Evolutionary conservation across 2,113 vertebrate species (phyloP), one percentile per base, ranked within the genome.

Genomic region (Colinus virginianus): DNA sequence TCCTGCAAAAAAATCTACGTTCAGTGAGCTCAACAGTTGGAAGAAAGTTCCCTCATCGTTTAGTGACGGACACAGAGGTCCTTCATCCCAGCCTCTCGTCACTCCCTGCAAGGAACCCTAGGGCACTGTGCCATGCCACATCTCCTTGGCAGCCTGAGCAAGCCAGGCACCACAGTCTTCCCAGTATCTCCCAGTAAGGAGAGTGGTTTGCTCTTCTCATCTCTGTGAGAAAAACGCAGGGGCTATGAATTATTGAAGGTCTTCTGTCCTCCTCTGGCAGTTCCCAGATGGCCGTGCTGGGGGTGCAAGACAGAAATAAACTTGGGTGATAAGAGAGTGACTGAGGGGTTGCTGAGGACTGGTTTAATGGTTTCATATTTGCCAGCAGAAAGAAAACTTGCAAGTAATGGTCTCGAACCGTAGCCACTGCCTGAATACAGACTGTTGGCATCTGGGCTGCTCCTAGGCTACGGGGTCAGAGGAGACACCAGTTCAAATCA

Each of bases 181-280:
- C 26, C 55, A n/a, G 36, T 25, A 63, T 16, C 61, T 63, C 26
- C 36, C 25, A 40, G 36, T 25, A 25, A 40, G 16, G 36, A 40
- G 36, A 40, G 26, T 26, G 25, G 11, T 64, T 69, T 0, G 0
- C n/a, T 94, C 36, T 67, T 58, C 72, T 7, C 4, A 61, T 79
- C 0, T 16, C 80, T 84, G 30, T 45, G 56, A 81, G 84, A 10
- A 36, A 87, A 88, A 74, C 3, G 11, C 0, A 8, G 66, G 45
- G 84, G 58, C 32, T 64, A 45, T 84, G 34, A 96, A 94, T 94
- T 81, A 88, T 90, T 94, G 34, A 96, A 78, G 25, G 20, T 23
- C 42, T 87, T 46, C 36, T 8, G 40, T 28, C 23, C 18, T 61
- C 34, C 43, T 55, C 66, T 1, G 8, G 12, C 26, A 49, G 51